Evolutionary conservation across 2,113 vertebrate species (phyloP), one percentile per base, ranked within the genome.

Genomic region (Microcebus lehilahytsara): DNA sequence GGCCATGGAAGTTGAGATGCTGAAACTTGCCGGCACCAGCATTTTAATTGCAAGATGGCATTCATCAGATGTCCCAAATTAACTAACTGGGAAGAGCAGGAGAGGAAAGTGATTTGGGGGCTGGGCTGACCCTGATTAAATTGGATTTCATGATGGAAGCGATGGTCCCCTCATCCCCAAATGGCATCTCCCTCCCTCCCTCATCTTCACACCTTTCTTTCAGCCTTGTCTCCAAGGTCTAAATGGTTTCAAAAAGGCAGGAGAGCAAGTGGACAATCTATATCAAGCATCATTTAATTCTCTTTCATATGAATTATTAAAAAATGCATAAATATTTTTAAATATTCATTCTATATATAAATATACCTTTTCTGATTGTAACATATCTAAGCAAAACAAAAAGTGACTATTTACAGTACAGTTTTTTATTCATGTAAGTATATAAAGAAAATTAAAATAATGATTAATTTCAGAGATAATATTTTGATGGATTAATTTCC

Each of bases 31-130:
- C 12, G 2, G 37, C 0, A 0, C 62, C 56, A 86, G 80, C 93
- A 97, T 97, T 97, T 98, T 98, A 97, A 98, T 92, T 98, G 98
- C 86, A 96, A 87, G 94, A 92, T 79, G 89, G 86, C 86, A 96
- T 93, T 96, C 96, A 96, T 37, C 95, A 97, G 74, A 80, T 72
- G 93, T 42, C 32, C 46, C 34, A 51, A 97, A 97, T 95, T 98
- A 98, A 97, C 90, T 96, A 75, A 96, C 92, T 91, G 84, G 51
- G 95, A 91, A 66, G 85, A 97, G 60, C 67, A 83, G 49, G 66
- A 88, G 56, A 85, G 58, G 83, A 90, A 27, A 80, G 77, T 12
- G 6, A 85, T 40, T 56, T 85, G 42, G 74, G 85, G 96, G 79
- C 80, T 81, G 64, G 74, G 74, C 62, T 97, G 96, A 98, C 94